Evolutionary conservation across 2,797 vertebrate species (phyloP), one percentile per base, ranked within the genome.

Genomic region (Paratrypauchen microcephalus): DNA sequence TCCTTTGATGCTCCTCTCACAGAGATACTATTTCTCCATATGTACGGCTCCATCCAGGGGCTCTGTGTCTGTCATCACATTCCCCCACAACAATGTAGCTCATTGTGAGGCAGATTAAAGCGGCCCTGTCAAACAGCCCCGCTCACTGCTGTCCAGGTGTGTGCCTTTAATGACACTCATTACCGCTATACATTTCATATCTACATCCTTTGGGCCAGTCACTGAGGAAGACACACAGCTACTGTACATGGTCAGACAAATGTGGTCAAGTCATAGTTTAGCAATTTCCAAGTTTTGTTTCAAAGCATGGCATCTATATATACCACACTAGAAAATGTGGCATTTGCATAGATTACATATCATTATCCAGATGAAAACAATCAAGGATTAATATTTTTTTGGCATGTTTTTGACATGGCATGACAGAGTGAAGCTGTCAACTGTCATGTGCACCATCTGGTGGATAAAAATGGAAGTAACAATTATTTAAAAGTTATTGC

Each of bases 21-120:
- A 91, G 81, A 86, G 87, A 85, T 92, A 82, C 62, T 41, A 74
- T 93, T 94, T 92, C 92, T 86, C 76, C 74, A 82, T 78, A 82
- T 83, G 83, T 86, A 80, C 56, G 1, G 26, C 80, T 83, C 74
- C 5, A 60, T 76, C 74, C 45, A 24, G 23, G 69, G 78, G 74
- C 79, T 70, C 67, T 71, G 70, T 65, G 56, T 62, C 76, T 78
- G 68, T 74, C 76, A 24, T 74, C 79, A 74, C 72, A 61, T 73
- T 77, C 77, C 70, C 12, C 1, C 26, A 74, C 76, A 86, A 95
- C 91, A 95, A 90, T 91, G 81, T 36, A 68, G 30, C 8, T 68
- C 83, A 67, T 79, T 94, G 87, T 91, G 70, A 30, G 28, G 77
- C 65, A 68, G 76, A 73, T 83, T 82, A 77, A 86, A 72, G 66